Evolutionary conservation across 2,888 invertebrate species (phyloP).

Genomic region (Ectemnius lituratus): DNA sequence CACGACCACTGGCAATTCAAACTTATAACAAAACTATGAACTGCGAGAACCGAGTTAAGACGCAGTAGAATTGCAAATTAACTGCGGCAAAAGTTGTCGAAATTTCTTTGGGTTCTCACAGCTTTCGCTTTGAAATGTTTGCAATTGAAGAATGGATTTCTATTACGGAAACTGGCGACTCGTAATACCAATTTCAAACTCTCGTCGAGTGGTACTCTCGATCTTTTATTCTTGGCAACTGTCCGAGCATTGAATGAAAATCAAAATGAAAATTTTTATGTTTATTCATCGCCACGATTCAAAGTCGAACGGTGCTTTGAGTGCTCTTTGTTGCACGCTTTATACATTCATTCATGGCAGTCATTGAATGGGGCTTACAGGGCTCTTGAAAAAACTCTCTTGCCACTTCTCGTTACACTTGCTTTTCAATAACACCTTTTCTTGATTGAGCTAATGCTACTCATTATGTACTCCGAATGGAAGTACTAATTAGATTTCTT

Average conservation of each 20-base stretch:
- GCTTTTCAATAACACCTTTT: neutral
- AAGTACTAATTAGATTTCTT: no score
- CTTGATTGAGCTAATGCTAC: no score
- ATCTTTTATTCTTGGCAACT: no score
- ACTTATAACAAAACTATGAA: no score
- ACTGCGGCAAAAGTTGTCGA: no score
- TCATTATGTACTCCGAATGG: no score
- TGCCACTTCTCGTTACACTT: neutral
- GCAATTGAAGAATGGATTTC: no score
- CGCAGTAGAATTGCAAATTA: no score
- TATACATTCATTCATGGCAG: neutral
- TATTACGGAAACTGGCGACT: neutral
- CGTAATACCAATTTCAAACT: slow-evolving; percentile 2
- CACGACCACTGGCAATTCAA: no score
- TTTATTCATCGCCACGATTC: neutral
- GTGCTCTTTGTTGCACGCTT: slow-evolving; percentile 3
- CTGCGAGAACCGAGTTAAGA: no score
- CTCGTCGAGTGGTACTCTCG: neutral
- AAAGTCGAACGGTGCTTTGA: neutral
- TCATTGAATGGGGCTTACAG: neutral
- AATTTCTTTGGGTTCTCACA: no score
- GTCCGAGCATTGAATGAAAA: neutral
- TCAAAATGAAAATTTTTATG: slow-evolving; percentile 7
- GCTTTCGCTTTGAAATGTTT: no score
- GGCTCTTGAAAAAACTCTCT: neutral